These are phyloP conservation scores for Aphidoletes aphidimyza DNA, from an alignment of 2,888 invertebrate genomes.

Conservation along the genomic window DNA sequence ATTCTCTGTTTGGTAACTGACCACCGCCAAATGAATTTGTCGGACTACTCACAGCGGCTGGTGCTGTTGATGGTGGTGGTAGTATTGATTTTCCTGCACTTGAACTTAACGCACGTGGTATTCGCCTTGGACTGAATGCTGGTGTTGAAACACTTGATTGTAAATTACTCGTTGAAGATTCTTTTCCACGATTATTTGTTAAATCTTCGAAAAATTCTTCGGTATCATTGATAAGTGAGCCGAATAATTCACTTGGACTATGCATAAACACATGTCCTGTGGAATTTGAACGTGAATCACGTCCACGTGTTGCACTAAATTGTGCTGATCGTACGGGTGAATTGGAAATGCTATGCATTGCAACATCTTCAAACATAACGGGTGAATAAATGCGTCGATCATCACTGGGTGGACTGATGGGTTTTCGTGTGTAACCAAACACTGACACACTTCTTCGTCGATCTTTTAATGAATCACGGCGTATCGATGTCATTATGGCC, in stretches of 20 bases:
- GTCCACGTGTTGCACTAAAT: slow-evolving; percentile 61
- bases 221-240: slow-evolving; percentile 70
- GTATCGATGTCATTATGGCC: slow-evolving; percentile 60
- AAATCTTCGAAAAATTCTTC: slow-evolving; percentile 69
- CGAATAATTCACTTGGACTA: slow-evolving; percentile 71
- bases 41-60: neutral
- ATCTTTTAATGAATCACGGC: slow-evolving; percentile 59
- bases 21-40: neutral
- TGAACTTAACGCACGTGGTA: neutral
- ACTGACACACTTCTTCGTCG: slow-evolving; percentile 58
- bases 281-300: slow-evolving; percentile 78
- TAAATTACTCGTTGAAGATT: slow-evolving; percentile 62
- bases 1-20: neutral
- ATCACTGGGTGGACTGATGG: slow-evolving; percentile 62
- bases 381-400: slow-evolving; percentile 84
- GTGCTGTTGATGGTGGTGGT: slow-evolving; percentile 33
- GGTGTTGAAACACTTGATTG: slow-evolving; percentile 70
- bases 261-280: slow-evolving; percentile 70
- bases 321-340: slow-evolving; percentile 74
- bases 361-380: slow-evolving; percentile 85
- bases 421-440: slow-evolving; percentile 59
- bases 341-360: slow-evolving; percentile 80
- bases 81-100: neutral
- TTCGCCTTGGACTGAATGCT: slow-evolving; percentile 36
- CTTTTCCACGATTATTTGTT: slow-evolving; percentile 62